Conservation (phyloP, 64 coral and sea anemone species). For the Actinia tenebrosa region DNA sequence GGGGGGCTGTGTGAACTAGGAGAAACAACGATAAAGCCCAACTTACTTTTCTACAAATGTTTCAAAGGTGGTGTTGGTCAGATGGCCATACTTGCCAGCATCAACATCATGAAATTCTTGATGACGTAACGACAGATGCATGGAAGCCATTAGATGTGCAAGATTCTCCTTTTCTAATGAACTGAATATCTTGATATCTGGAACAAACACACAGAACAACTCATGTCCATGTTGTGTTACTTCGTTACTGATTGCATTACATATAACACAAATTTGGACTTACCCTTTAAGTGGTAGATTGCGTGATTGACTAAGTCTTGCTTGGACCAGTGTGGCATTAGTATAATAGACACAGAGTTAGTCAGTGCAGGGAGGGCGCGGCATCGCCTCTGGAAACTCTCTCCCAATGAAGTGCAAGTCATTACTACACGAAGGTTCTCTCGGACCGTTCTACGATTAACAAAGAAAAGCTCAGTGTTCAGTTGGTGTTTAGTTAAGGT, state of each 20-base stretch:
- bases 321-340: constrained; percentile 82
- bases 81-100: constrained; percentile 77
- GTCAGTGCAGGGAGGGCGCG: constrained; percentile 46
- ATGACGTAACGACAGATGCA: constrained; percentile 83
- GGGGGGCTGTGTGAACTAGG: too few species aligned
- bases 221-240: neutral
- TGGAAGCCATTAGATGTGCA: constrained; percentile 85
- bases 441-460: constrained; percentile 67
- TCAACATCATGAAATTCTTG: constrained; percentile 63
- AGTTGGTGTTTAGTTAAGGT: neutral
- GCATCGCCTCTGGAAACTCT: constrained; percentile 76
- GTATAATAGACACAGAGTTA: constrained; percentile 84
- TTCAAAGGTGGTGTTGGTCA: constrained; percentile 94
- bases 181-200: constrained; percentile 74
- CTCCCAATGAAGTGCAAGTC: constrained; percentile 69
- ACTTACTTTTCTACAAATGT: constrained; percentile 87
- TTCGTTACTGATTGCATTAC: neutral
- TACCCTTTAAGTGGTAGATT: constrained; percentile 69
- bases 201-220: neutral
- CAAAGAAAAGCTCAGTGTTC: neutral
- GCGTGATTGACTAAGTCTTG: constrained; percentile 66
- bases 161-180: constrained; percentile 83
- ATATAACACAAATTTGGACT: neutral
- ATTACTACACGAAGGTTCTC: constrained; percentile 90
- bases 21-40: neutral